Conservation (phyloP, 2,888 invertebrate genomes). For the Rhimphoctona megacephalus region DNA sequence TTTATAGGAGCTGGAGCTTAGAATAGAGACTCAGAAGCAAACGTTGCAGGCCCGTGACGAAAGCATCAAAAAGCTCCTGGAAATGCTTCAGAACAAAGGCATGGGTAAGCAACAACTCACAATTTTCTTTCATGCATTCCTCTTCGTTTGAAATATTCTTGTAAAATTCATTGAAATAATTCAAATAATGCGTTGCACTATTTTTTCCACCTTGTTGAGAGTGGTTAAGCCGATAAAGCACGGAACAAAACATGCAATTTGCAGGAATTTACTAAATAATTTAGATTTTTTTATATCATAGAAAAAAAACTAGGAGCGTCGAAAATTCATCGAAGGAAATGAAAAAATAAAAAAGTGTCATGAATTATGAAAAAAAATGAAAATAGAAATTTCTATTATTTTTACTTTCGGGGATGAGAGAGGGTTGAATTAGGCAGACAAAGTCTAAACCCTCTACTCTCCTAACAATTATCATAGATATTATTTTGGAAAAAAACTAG, state of each 20-base stretch:
- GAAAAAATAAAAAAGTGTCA: not conserved
- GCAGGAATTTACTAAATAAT: not conserved
- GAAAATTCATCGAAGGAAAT: not conserved
- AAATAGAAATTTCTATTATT: not conserved
- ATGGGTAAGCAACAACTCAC: constrained; percentile 90
- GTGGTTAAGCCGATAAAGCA: not conserved
- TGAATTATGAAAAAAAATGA: not conserved
- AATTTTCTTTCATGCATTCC: not conserved
- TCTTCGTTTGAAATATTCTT: not conserved
- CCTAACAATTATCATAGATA: too few species aligned
- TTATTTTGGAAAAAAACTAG: too few species aligned
- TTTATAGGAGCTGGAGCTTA: constrained; percentile 95
- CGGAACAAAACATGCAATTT: not conserved
- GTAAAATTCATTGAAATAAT: not conserved
- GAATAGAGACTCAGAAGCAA: constrained; percentile 99
- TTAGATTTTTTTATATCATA: not conserved
- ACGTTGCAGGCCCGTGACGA: constrained; percentile 98
- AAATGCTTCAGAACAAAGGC: constrained; percentile 99
- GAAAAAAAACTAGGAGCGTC: not conserved
- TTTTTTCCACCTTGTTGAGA: not conserved
- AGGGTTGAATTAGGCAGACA: too few species aligned
- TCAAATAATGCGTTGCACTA: not conserved
- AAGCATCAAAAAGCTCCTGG: constrained; percentile 98
- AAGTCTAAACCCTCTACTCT: too few species aligned
- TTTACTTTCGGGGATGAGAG: too few species aligned